Evolutionary conservation across 2,888 invertebrate species (phyloP).

Genomic region (Orthosia gracilis): DNA sequence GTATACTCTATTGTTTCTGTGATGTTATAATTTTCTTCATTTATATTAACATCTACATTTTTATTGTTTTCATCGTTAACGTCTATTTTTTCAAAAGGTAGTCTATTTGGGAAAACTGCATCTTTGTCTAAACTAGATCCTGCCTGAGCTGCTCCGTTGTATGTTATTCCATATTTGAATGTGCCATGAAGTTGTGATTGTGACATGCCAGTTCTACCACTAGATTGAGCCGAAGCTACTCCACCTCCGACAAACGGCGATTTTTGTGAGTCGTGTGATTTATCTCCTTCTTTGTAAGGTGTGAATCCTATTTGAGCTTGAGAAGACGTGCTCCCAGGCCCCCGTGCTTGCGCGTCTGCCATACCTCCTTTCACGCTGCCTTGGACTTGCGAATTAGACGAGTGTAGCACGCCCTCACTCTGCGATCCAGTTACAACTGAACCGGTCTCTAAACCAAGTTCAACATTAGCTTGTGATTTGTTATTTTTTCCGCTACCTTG

Average conservation of each 20-base stretch:
- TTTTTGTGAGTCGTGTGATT: conserved; percentile 85
- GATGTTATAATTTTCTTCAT: conserved; percentile 66
- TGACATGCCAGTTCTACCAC: conserved; percentile 94
- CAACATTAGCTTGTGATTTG: conserved; percentile 95
- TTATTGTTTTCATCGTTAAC: conserved; percentile 85
- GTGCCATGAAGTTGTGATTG: conserved; percentile 96
- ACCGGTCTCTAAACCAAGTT: conserved; percentile 94
- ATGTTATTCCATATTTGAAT: conserved; percentile 94
- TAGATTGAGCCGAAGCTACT: conserved; percentile 95
- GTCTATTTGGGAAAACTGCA: conserved; percentile 84
- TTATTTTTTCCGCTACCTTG: conserved; percentile 94
- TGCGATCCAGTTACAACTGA: conserved; percentile 94
- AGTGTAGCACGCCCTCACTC: conserved; percentile 94
- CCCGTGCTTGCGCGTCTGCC: conserved; percentile 96
- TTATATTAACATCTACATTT: conserved; percentile 84
- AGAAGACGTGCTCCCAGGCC: conserved; percentile 96
- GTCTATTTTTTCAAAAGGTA: conserved; percentile 86
- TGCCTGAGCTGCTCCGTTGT: conserved; percentile 95
- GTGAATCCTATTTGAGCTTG: conserved; percentile 97
- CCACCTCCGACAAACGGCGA: conserved; percentile 94
- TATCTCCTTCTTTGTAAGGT: conserved; percentile 93
- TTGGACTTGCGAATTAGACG: conserved; percentile 95
- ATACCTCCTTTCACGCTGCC: conserved; percentile 96
- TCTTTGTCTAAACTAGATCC: conserved; percentile 94
- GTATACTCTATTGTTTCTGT: conserved; percentile 66